Conservation (phyloP, 2,888 invertebrate genomes). For the Himalopsyche kuldschensis region DNA sequence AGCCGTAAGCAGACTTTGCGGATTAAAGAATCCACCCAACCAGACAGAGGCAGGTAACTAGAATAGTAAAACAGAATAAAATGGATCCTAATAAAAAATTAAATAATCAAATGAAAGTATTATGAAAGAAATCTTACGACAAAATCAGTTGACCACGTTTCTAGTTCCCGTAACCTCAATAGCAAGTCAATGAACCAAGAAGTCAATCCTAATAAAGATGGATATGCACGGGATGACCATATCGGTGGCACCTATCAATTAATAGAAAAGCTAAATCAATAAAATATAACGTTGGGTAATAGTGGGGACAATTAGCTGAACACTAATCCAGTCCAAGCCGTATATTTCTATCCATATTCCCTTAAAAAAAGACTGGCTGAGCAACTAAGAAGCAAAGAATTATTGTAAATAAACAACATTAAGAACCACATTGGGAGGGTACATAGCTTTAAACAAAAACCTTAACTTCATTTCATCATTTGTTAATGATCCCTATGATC, state of each 20-base stretch:
- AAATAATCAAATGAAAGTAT: background rate
- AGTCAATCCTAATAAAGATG: conserved; percentile 83
- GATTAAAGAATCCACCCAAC: conserved; percentile 98
- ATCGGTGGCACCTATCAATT: conserved; percentile 71
- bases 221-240: conserved; percentile 89
- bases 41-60: conserved; percentile 91
- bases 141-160: conserved; percentile 95
- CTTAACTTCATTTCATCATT: too few relatives aligned
- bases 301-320: too few relatives aligned
- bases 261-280: background rate
- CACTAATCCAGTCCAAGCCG: too few relatives aligned
- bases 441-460: too few relatives aligned
- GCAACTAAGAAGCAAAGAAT: too few relatives aligned
- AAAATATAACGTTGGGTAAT: too few relatives aligned
- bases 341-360: too few relatives aligned
- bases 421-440: too few relatives aligned
- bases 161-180: conserved; percentile 81
- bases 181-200: conserved; percentile 93
- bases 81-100: background rate
- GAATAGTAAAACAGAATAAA: conserved; percentile 34
- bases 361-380: too few relatives aligned
- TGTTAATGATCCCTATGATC: too few relatives aligned
- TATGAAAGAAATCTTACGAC: conserved; percentile 61
- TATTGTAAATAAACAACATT: too few relatives aligned
- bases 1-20: conserved; percentile 92